phyloP scores from a whole-genome alignment of 2,113 vertebrate genomes.

The Forbesichthys agassizii region DNA sequence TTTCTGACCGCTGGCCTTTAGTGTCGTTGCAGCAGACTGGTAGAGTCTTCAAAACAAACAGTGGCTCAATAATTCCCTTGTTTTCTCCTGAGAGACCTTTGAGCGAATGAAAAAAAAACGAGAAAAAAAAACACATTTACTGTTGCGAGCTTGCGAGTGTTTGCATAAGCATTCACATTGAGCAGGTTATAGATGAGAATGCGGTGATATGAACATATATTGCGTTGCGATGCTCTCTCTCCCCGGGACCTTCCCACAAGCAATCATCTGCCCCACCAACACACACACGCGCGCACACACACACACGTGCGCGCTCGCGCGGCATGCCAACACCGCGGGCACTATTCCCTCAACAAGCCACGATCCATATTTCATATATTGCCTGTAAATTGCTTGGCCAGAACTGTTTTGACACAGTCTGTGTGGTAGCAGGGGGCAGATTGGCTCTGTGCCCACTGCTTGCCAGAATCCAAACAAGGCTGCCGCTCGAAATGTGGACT shows the following conservation, averaged over 20 bases:
- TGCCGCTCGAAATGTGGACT: too few species aligned
- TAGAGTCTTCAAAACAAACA: background rate
- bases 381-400: slow-evolving; percentile 67
- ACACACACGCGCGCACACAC: background rate
- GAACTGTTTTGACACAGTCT: slow-evolving; percentile 62
- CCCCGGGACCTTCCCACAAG: slow-evolving; percentile 58
- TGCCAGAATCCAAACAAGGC: too few species aligned
- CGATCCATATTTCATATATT: slow-evolving; percentile 74
- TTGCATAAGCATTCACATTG: slow-evolving; percentile 9
- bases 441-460: slow-evolving; percentile 36
- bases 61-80: background rate
- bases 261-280: slow-evolving; percentile 52
- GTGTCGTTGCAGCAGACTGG: background rate
- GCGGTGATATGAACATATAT: slow-evolving; percentile 10
- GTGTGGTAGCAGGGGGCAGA: slow-evolving; percentile 60
- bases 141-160: background rate
- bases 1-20: too few species aligned
- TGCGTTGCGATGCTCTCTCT: slow-evolving; percentile 46
- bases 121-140: too few species aligned
- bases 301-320: slow-evolving; percentile 26
- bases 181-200: background rate
- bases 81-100: background rate
- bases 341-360: slow-evolving; percentile 52
- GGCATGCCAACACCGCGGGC: slow-evolving; percentile 40
- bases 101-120: too few species aligned